phyloP scores from a whole-genome alignment of 2,797 vertebrate species.

The Sebastes minor region DNA sequence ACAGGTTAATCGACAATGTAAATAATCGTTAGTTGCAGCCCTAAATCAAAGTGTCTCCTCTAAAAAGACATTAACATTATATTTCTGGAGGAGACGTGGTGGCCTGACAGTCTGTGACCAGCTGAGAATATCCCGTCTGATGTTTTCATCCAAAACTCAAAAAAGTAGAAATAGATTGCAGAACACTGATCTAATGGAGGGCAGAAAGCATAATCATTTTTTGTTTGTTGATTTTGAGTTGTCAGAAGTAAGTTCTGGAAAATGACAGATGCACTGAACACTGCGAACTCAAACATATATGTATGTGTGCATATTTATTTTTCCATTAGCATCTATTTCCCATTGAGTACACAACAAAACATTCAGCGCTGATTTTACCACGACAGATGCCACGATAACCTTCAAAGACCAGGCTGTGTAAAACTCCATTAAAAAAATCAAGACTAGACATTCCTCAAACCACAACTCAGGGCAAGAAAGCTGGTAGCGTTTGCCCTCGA shows the following conservation, averaged over 20 bases:
- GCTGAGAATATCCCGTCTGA: background rate
- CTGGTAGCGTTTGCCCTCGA: conserved; percentile 25
- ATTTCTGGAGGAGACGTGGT: background rate
- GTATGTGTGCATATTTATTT: background rate
- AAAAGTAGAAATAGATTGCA: background rate
- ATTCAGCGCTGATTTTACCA: background rate
- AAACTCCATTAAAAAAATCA: conserved; percentile 45
- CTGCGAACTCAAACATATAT: background rate
- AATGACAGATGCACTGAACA: background rate
- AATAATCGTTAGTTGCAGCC: background rate
- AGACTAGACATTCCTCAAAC: conserved; percentile 60
- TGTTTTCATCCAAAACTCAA: background rate
- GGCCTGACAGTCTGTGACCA: background rate
- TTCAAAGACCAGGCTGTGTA: conserved; percentile 37
- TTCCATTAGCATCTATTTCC: background rate
- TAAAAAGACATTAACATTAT: background rate
- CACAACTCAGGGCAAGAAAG: conserved; percentile 36
- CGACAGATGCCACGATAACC: conserved; percentile 44
- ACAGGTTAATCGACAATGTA: background rate
- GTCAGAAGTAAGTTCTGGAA: background rate
- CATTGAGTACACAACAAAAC: background rate
- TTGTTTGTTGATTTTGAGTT: background rate
- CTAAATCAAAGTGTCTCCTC: background rate
- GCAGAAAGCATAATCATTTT: background rate
- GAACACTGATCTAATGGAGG: background rate